Evolutionary conservation across 2,113 vertebrate genomes (phyloP), one percentile per base, ranked within the genome.

Genomic region (Balaeniceps rex): DNA sequence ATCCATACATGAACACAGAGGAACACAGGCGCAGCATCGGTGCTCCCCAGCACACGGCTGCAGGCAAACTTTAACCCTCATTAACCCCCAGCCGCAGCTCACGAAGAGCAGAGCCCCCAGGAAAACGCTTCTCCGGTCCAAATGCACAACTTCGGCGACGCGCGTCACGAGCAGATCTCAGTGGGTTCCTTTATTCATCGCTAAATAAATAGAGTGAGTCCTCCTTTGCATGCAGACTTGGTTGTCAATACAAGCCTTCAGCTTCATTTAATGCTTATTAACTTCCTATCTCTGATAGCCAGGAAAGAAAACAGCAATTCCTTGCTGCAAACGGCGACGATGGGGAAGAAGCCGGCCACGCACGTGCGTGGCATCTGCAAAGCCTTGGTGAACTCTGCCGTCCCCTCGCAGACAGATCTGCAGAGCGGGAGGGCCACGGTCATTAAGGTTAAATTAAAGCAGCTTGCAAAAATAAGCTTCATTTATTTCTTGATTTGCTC

Each of bases 371-470:
- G 70, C 68, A 69, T 4, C 57, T 47, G 74, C 61, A 84, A 46
- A 63, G 28, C 80, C 71, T 5, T 23, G 1, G 25, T 1, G 6
- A 29, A 11, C 54, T 28, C 71, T 4, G 25, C 33, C 66, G 76
- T 11, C 34, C 42, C 71, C 33, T 72, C 14, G 3, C 23, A 7
- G 33, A 23, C 7, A 4, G 49, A 23, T 8, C 38, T 14, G 44
- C 1, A 0, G 36, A 42, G n/a, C 23, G 2, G n/a, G 60, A 42
- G n/a, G 52, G 23, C 61, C 31, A 12, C 0, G 1, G 40, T 36
- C 28, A 0, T 3, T 2, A 19, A 69, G 75, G 72, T 76, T 19
- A 69, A 77, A 94, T 87, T 33, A 28, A 78, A 89, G 40, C 84
- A 63, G 83, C 64, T 63, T 70, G 80, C 54, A 74, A 34, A 70